Evolutionary conservation across 2,888 invertebrate species (phyloP).

Genomic region (Tiliacea aurago): DNA sequence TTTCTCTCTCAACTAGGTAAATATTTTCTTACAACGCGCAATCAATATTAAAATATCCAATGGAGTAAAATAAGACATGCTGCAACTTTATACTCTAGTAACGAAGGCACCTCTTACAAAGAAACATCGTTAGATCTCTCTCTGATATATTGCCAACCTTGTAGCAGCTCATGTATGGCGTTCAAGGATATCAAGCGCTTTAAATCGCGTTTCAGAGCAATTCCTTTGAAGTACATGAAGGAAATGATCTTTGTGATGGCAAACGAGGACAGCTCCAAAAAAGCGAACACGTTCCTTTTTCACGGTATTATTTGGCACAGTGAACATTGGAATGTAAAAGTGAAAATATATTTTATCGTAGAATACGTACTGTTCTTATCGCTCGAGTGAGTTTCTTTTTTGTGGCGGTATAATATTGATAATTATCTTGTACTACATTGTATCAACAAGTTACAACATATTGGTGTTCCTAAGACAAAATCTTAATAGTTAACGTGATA

Average conservation of each 20-base stretch:
- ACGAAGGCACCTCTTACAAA: slow-evolving; percentile 33
- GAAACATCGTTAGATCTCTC: slow-evolving; percentile 38
- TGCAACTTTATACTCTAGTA: slow-evolving; percentile 25
- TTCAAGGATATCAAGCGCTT: slow-evolving; percentile 48
- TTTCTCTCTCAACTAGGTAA: slow-evolving; percentile 20
- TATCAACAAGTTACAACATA: slow-evolving; percentile 9
- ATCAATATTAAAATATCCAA: slow-evolving; percentile 40
- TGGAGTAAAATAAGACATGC: slow-evolving; percentile 32
- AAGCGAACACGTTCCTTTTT: slow-evolving; percentile 8
- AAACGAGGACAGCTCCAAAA: slow-evolving; percentile 32
- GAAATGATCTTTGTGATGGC: slow-evolving; percentile 42
- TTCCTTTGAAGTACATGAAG: slow-evolving; percentile 47
- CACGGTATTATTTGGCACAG: slow-evolving; percentile 12
- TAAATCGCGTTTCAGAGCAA: slow-evolving; percentile 44
- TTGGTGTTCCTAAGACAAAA: slow-evolving; percentile 7
- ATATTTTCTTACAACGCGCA: slow-evolving; percentile 25
- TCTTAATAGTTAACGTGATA: slow-evolving; percentile 28
- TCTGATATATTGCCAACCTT: slow-evolving; percentile 39
- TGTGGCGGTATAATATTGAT: neutral
- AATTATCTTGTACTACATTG: neutral
- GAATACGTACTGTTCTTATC: neutral
- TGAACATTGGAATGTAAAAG: neutral
- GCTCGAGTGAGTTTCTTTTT: neutral
- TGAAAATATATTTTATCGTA: neutral
- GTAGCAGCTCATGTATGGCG: slow-evolving; percentile 26